Percentiles rank a stretch among this genome's conserved stretches.
phyloP scores from a whole-genome alignment of 2,888 invertebrate genomes.

The Drosophila tripunctata region DNA sequence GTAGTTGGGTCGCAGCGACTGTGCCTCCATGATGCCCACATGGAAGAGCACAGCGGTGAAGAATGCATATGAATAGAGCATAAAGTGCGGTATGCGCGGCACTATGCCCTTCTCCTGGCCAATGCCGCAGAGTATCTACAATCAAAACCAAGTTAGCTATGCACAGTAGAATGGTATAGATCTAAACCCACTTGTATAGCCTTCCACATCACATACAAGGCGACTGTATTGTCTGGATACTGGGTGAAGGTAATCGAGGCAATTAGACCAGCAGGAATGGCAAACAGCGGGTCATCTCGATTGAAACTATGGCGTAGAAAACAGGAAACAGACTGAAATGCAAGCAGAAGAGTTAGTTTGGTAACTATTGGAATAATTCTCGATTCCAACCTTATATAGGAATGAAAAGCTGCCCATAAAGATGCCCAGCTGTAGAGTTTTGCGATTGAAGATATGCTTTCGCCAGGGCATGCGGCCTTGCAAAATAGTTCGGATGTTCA shows the following conservation, averaged over 20 bases:
- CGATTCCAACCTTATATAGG: constrained; percentile 86
- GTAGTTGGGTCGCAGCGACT: constrained; percentile 91
- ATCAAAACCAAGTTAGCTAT: not conserved
- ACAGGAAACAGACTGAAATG: constrained; percentile 88
- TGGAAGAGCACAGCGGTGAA: constrained; percentile 92
- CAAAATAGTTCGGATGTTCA: constrained; percentile 86
- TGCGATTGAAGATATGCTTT: constrained; percentile 85
- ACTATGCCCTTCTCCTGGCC: constrained; percentile 88
- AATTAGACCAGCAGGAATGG: constrained; percentile 89
- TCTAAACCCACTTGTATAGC: constrained; percentile 88
- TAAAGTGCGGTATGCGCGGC: constrained; percentile 89
- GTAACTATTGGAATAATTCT: not conserved
- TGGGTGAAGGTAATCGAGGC: constrained; percentile 89
- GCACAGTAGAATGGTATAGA: not conserved
- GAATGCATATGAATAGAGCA: constrained; percentile 89
- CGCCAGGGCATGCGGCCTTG: constrained; percentile 85
- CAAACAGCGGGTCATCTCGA: constrained; percentile 87
- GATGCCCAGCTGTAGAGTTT: constrained; percentile 87
- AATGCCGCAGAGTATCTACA: constrained; percentile 88
- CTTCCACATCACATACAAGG: constrained; percentile 94
- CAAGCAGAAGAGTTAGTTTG: not conserved
- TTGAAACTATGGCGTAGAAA: constrained; percentile 87
- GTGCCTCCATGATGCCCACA: constrained; percentile 91
- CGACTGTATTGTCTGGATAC: constrained; percentile 91
- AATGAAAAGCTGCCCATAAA: constrained; percentile 89